phyloP scores from a whole-genome alignment of 2,797 vertebrate species.

The Sphenopsis melanotis region DNA sequence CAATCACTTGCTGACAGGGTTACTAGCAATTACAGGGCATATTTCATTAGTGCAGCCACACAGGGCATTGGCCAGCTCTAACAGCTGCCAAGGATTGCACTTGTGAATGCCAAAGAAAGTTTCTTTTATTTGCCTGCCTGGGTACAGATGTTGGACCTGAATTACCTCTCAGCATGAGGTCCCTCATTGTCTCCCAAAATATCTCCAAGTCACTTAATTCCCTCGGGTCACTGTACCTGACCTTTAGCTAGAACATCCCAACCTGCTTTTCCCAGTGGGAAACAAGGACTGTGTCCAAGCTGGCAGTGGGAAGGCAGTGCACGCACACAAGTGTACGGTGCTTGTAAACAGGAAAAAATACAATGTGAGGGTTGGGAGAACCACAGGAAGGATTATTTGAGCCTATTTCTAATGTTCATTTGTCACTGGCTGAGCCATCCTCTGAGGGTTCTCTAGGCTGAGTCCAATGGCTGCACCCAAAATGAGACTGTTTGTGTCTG shows the following conservation, averaged over 20 bases:
- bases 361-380: not conserved
- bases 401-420: not conserved
- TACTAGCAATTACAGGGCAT: not conserved
- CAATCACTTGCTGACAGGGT: constrained; percentile 2
- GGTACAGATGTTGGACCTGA: not conserved
- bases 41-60: not conserved
- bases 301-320: not conserved
- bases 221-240: not conserved
- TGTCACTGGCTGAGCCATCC: not conserved
- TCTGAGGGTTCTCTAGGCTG: not conserved
- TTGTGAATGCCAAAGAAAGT: not conserved
- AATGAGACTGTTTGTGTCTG: not conserved
- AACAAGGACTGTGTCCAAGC: not conserved
- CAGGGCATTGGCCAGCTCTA: not conserved
- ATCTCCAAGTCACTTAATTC: not conserved
- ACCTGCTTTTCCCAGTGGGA: not conserved
- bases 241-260: not conserved
- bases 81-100: not conserved
- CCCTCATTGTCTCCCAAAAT: not conserved
- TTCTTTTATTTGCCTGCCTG: not conserved
- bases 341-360: not conserved
- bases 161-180: not conserved
- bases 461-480: not conserved
- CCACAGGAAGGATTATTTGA: not conserved
- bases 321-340: not conserved